These are phyloP conservation scores for Andrena fulva DNA, from an alignment of 2,888 invertebrate genomes.

Conservation along the genomic window DNA sequence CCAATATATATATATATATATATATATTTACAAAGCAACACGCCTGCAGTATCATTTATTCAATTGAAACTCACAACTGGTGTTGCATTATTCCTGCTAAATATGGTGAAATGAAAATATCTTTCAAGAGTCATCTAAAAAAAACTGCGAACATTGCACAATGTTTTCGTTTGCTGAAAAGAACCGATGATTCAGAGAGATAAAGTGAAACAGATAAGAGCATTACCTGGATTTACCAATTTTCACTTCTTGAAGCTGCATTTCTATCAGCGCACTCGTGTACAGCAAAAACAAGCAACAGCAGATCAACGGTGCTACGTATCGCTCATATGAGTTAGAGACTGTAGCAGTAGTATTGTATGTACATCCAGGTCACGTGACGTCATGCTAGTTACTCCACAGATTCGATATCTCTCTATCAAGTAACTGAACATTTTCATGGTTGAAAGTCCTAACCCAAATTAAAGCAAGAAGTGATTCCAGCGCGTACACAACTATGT, in stretches of 20 bases:
- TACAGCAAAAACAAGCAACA: too few relatives aligned
- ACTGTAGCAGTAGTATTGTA: too few relatives aligned
- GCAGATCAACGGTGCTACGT: too few relatives aligned
- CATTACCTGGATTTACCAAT: constrained; percentile 4
- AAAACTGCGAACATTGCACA: background rate
- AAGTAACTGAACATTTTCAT: background rate
- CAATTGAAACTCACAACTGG: background rate
- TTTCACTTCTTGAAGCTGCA: constrained; percentile 2
- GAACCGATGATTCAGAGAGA: constrained; percentile 10
- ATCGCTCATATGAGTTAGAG: too few relatives aligned
- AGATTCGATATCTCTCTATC: background rate
- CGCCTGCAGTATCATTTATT: background rate
- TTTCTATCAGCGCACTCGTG: background rate
- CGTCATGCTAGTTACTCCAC: background rate
- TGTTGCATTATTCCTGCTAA: background rate
- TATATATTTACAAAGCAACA: background rate
- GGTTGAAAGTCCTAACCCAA: background rate
- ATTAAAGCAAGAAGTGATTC: background rate
- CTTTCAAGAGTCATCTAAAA: background rate
- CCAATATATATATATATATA: background rate
- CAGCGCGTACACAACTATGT: background rate
- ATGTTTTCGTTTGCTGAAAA: background rate
- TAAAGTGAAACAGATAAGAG: background rate
- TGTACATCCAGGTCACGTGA: too few relatives aligned
- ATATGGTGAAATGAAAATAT: constrained; percentile 8